A percentile compares a stretch with the other conserved stretches of the same genome.
Conservation (phyloP, 2,113 vertebrate genomes). For the Hippocampus zosterae region DNA sequence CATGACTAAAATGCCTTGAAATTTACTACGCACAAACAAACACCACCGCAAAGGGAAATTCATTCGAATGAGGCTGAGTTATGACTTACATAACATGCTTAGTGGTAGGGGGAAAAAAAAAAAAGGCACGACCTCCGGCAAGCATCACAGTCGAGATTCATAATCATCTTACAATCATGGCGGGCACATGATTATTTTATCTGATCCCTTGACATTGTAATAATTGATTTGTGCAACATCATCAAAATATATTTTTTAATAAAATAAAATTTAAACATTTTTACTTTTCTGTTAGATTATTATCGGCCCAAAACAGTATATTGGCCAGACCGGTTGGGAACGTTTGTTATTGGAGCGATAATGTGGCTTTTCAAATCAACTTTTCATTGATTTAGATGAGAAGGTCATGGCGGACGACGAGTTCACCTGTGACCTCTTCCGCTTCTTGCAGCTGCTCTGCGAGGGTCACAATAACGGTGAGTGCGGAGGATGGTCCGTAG, state of each 20-base stretch:
- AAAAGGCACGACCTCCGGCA: neutral
- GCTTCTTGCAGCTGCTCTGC: conserved; percentile 90
- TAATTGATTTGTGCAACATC: neutral
- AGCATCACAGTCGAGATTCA: neutral
- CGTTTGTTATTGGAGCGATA: no score
- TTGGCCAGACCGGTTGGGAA: no score
- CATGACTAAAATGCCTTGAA: neutral
- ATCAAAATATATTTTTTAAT: neutral
- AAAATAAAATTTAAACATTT: neutral
- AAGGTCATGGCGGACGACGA: conserved; percentile 95
- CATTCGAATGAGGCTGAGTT: neutral
- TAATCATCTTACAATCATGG: neutral
- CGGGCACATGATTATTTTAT: neutral
- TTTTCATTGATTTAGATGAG: conserved; percentile 74
- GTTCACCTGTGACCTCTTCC: conserved; percentile 92
- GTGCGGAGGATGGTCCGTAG: conserved; percentile 15
- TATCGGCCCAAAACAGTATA: neutral
- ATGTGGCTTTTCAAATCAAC: neutral
- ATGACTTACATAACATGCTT: conserved; percentile 6
- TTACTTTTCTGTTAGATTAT: no score
- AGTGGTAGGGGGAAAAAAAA: neutral
- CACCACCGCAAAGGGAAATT: neutral
- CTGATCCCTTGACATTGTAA: neutral
- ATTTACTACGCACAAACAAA: neutral
- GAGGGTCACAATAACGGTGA: conserved; percentile 93